These are phyloP conservation scores for Pachymerium ferrugineum DNA, from an alignment of 2,888 invertebrate genomes.

Conservation along the genomic window DNA sequence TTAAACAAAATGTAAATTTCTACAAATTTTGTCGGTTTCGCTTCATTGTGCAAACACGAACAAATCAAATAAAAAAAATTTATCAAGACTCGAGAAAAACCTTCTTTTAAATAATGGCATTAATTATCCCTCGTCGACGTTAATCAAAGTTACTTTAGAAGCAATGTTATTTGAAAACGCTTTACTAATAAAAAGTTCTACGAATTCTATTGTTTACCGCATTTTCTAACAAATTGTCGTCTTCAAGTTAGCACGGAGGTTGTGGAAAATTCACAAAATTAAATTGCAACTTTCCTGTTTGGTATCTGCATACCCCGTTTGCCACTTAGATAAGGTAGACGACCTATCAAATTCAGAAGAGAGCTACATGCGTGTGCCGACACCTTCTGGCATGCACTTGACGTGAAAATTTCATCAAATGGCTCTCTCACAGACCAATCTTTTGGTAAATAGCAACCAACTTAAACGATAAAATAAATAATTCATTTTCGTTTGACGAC, in stretches of 20 bases:
- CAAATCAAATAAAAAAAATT: too few relatives aligned
- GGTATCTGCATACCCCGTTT: conserved; percentile 6
- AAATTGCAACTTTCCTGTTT: not conserved
- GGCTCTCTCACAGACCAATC: not conserved
- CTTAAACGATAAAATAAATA: not conserved
- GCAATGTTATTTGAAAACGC: too few relatives aligned
- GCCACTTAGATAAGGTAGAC: not conserved
- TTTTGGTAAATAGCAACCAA: not conserved
- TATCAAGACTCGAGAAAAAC: too few relatives aligned
- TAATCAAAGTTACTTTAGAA: too few relatives aligned
- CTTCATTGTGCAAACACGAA: too few relatives aligned
- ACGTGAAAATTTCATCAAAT: conserved; percentile 4
- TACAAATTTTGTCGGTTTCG: too few relatives aligned
- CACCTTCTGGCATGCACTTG: not conserved
- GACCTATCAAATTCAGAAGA: conserved; percentile 5
- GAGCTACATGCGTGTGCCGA: not conserved
- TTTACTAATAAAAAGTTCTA: too few relatives aligned
- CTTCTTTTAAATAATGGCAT: too few relatives aligned
- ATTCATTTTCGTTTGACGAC: too few relatives aligned
- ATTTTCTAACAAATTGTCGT: not conserved
- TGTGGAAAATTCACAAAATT: conserved; percentile 11
- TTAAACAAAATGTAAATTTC: too few relatives aligned
- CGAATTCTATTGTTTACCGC: too few relatives aligned
- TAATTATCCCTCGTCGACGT: too few relatives aligned
- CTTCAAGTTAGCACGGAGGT: not conserved